A percentile compares a stretch with the other conserved stretches of the same genome.
Conservation (phyloP, 2,797 vertebrate genomes). For the Mormyrus hasselquistii region DNA sequence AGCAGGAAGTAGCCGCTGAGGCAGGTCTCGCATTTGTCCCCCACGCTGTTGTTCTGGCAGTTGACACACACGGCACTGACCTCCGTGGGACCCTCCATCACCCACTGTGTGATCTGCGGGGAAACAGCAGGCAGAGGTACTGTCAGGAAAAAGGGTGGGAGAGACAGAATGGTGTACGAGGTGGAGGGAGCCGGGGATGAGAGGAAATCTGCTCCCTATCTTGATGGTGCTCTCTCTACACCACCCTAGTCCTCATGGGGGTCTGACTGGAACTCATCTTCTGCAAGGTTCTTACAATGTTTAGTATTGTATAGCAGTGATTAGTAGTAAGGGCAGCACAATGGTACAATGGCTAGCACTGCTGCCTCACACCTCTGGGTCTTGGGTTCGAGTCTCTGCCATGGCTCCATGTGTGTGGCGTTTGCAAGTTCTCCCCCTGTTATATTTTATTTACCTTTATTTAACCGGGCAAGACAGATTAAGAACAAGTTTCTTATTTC, state of each 20-base stretch:
- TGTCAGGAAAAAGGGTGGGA: neutral
- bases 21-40: conserved; percentile 84
- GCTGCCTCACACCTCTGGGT: neutral
- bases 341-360: neutral
- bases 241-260: neutral
- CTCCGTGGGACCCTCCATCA: conserved; percentile 76
- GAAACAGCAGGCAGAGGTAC: neutral
- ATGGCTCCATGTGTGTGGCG: neutral
- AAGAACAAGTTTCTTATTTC: no score
- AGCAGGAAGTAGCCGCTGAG: conserved; percentile 81
- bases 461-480: no score
- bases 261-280: neutral
- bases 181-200: neutral
- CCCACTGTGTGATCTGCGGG: conserved; percentile 70
- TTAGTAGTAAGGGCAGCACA: neutral
- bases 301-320: neutral
- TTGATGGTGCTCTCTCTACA: neutral
- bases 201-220: neutral
- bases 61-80: conserved; percentile 78
- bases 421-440: neutral
- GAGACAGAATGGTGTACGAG: neutral
- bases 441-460: no score
- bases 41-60: conserved; percentile 86
- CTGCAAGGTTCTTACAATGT: neutral
- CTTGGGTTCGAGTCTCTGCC: neutral